These are phyloP conservation scores for Netelia melanura DNA, from an alignment of 2,888 invertebrate genomes.

Conservation along the genomic window DNA sequence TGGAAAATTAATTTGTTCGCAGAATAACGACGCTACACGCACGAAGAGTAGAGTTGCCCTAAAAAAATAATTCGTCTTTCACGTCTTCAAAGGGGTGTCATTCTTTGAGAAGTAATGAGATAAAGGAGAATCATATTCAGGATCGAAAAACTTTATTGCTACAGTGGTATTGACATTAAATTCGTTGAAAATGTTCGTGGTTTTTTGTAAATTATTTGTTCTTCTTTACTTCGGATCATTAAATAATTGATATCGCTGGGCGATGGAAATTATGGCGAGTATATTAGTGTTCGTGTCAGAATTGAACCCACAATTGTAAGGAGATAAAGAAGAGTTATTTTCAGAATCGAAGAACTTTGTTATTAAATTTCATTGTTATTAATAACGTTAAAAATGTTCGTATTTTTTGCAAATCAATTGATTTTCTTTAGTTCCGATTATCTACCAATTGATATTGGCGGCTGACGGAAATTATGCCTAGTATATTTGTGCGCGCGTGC, in stretches of 20 bases:
- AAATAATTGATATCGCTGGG: constrained; percentile 51
- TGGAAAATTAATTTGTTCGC: constrained; percentile 42
- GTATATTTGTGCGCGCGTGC: not conserved
- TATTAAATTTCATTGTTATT: too few relatives aligned
- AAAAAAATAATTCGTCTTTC: too few relatives aligned
- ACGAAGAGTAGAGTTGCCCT: not conserved
- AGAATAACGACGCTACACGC: not conserved
- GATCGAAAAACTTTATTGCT: not conserved
- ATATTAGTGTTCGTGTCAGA: constrained; percentile 28
- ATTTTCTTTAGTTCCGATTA: too few relatives aligned
- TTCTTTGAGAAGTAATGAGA: not conserved
- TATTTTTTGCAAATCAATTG: too few relatives aligned
- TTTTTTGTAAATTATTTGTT: constrained; percentile 26
- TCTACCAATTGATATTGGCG: too few relatives aligned
- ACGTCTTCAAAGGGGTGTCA: too few relatives aligned
- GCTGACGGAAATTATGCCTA: too few relatives aligned
- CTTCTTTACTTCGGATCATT: constrained; percentile 43
- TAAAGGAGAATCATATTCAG: not conserved
- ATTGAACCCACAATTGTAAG: constrained; percentile 48
- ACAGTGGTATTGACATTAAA: constrained; percentile 13
- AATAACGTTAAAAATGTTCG: too few relatives aligned
- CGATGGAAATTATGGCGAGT: constrained; percentile 50
- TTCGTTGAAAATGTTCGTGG: not conserved
- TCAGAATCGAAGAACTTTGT: too few relatives aligned
- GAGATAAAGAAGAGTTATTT: too few relatives aligned